A percentile compares a stretch with the other conserved stretches of the same genome.
phyloP scores from a whole-genome alignment of 2,888 invertebrate species.

The Dasypolia templi region DNA sequence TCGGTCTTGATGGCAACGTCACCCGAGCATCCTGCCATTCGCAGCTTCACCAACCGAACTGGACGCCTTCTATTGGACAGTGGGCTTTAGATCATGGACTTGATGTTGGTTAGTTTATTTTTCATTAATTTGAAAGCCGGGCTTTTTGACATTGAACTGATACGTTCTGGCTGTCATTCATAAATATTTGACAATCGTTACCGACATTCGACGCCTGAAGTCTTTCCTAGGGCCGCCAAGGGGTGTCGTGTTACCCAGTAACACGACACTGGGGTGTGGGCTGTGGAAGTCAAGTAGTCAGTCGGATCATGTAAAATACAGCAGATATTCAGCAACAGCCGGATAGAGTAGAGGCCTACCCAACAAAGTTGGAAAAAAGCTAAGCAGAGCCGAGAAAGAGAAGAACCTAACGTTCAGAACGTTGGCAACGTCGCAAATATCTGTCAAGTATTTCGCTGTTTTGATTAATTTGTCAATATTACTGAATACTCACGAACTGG shows the following conservation, averaged over 20 bases:
- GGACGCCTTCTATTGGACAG: slow-evolving; percentile 92
- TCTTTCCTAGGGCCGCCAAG: background rate
- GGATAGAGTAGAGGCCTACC: too few relatives aligned
- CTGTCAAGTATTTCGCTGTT: background rate
- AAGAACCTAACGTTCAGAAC: background rate
- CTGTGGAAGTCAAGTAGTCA: background rate
- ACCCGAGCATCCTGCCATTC: slow-evolving; percentile 91
- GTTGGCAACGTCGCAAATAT: background rate
- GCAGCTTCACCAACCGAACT: slow-evolving; percentile 90
- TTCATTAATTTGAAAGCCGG: background rate
- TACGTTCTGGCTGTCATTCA: background rate
- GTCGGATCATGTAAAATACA: background rate
- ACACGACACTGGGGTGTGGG: too few relatives aligned
- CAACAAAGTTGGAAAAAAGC: background rate
- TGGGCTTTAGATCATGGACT: slow-evolving; percentile 91
- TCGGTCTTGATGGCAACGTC: slow-evolving; percentile 93
- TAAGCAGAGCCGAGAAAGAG: background rate
- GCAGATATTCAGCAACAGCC: background rate
- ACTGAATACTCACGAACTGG: too few relatives aligned
- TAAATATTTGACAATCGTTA: background rate
- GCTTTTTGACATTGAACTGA: background rate
- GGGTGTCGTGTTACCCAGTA: background rate
- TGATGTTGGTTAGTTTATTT: slow-evolving; percentile 83
- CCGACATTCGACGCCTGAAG: background rate
- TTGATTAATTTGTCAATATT: background rate